Base-by-base conservation (phyloP, 2,797 vertebrate genomes). In the Mus caroli region DNA sequence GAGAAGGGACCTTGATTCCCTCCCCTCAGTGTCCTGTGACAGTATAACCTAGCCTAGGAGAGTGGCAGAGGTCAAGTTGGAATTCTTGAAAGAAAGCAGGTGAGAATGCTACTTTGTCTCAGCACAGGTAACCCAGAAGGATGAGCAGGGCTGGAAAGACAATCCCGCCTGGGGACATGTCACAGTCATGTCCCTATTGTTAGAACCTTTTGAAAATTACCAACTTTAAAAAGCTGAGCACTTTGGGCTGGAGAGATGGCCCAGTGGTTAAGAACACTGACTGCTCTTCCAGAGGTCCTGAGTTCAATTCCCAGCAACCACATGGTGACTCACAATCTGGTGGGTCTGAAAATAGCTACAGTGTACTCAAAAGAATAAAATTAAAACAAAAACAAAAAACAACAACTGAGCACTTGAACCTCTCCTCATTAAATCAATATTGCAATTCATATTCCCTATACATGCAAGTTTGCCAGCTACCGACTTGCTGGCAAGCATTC, bases 81-180 rank as follows among this genome's bases (percentile, higher is more conserved):
- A 62, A 90, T 95, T 85, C 56, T 85, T 84, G 67, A 88, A 95
- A 95, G 95, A 75, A 94, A 78, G 52, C 34, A 90, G 71, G 37
- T 84, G 20, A 71, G 34, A 69, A 56, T 50, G 28, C 76, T 67
- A 62, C 71, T 87, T 88, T 83, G 73, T 73, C 40, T 93, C 54
- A 62, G 12, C 76, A 79, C 4, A 13, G 43, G 46, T 34, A 64
- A 79, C 75, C 24, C 52, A 11, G 7, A 14, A 19, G 19, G 5
- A 15, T 4, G 31, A 26, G 37, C 26, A 19, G 85, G 13, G 52
- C 60, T 84, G 64, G 80, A 56, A 58, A 93, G 60, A 76, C 4
- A 96, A 88, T 22, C 56, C 76, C 54, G 13, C 46, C 37, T 94
- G 52, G 84, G 46, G 76, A 50, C 75, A 86, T 76, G 22, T 37